Conservation (phyloP, 2,888 invertebrate species). For the Yponomeuta malinellus region DNA sequence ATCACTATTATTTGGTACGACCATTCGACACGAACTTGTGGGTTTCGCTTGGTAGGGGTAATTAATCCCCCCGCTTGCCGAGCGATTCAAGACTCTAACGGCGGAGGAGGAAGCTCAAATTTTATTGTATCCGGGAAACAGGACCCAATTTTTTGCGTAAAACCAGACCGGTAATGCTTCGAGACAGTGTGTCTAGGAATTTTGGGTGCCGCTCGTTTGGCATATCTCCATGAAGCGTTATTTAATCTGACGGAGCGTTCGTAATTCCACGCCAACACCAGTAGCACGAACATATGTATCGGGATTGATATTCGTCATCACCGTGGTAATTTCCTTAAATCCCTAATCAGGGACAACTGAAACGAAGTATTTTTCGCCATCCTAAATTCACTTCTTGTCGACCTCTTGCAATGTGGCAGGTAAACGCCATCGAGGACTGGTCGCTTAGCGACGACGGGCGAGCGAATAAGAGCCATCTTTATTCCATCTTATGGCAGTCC, state of each 20-base stretch:
- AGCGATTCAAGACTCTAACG: background rate
- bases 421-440: too few relatives aligned
- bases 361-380: too few relatives aligned
- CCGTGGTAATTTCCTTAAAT: too few relatives aligned
- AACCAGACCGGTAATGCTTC: constrained; percentile 13
- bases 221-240: constrained; percentile 34
- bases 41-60: background rate
- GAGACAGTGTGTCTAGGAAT: constrained; percentile 46
- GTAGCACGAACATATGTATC: too few relatives aligned
- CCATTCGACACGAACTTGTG: background rate
- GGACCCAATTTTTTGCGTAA: constrained; percentile 1
- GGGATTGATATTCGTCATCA: too few relatives aligned
- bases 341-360: too few relatives aligned
- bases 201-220: constrained; percentile 35
- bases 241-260: background rate
- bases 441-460: too few relatives aligned
- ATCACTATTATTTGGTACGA: background rate
- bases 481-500: too few relatives aligned
- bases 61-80: background rate
- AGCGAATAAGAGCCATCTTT: too few relatives aligned
- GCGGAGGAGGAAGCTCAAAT: background rate
- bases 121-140: constrained; percentile 8
- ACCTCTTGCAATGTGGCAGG: too few relatives aligned
- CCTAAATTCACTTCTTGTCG: too few relatives aligned
- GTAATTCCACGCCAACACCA: background rate